Evolutionary conservation across 2,797 vertebrate genomes (phyloP).

Genomic region (Vireo griseus): DNA sequence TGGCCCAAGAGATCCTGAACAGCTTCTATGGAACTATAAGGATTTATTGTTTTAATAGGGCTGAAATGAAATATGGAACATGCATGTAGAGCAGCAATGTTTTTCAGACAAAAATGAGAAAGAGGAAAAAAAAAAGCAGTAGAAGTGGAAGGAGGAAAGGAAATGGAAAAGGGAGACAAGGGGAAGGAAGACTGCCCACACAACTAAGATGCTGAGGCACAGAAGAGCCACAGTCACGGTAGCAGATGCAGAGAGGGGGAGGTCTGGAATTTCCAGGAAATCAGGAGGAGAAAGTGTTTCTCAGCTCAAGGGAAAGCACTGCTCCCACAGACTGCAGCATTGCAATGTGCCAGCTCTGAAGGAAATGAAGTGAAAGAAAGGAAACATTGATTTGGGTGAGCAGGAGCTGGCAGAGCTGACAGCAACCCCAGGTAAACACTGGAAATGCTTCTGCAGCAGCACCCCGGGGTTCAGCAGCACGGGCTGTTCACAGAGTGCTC

Average conservation of each 20-base stretch:
- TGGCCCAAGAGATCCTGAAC: constrained; percentile 66
- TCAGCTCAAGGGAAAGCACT: background rate
- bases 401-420: constrained; percentile 8
- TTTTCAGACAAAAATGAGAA: background rate
- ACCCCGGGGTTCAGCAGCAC: background rate
- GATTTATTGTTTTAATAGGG: constrained; percentile 69
- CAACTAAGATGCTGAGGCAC: background rate
- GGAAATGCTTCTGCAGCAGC: background rate
- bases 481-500: background rate
- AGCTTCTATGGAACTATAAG: constrained; percentile 56
- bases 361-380: background rate
- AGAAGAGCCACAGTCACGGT: background rate
- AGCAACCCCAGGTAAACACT: background rate
- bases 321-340: background rate
- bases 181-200: background rate
- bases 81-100: background rate
- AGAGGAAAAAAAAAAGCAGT: background rate
- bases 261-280: background rate
- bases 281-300: background rate
- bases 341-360: background rate
- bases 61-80: constrained; percentile 48
- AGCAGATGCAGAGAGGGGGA: background rate
- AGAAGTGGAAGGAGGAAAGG: background rate
- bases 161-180: background rate
- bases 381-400: background rate